Conservation (phyloP, 2,113 vertebrate genomes). For the Carassius gibelio region DNA sequence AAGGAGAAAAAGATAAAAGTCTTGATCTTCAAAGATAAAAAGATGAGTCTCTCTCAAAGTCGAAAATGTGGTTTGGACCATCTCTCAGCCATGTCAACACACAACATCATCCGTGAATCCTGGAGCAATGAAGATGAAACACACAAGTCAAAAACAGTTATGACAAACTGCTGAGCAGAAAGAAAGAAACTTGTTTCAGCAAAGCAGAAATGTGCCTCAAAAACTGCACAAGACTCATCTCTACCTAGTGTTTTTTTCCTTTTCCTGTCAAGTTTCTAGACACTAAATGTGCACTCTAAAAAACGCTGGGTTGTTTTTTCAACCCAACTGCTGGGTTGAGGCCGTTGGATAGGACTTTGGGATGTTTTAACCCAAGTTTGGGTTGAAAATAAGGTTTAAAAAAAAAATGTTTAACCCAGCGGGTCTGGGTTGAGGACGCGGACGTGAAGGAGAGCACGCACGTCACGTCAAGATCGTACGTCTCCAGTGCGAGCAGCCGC, state of each 20-base stretch:
- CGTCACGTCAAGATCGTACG: too few species aligned
- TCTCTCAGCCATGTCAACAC: slow-evolving; percentile 22
- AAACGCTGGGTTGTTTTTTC: too few species aligned
- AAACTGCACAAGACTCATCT: neutral
- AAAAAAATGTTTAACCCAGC: too few species aligned
- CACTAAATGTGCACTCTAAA: neutral
- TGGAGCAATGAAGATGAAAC: neutral
- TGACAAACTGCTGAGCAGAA: neutral
- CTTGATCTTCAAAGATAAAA: slow-evolving; percentile 35
- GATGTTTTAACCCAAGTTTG: too few species aligned
- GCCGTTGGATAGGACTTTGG: too few species aligned
- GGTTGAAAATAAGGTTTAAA: too few species aligned
- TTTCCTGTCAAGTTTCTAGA: neutral
- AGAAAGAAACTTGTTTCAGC: neutral
- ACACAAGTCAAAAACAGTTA: neutral
- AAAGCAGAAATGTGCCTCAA: neutral
- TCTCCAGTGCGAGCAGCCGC: too few species aligned
- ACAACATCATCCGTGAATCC: slow-evolving; percentile 14
- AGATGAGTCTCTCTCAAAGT: neutral
- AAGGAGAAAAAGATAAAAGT: slow-evolving; percentile 35
- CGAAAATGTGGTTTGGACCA: neutral
- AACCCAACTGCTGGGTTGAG: too few species aligned
- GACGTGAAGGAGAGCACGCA: too few species aligned
- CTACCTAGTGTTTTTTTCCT: too few species aligned
- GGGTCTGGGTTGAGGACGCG: too few species aligned